Evolutionary conservation across 2,113 vertebrate genomes (phyloP).

Genomic region (Puntigrus tetrazona): DNA sequence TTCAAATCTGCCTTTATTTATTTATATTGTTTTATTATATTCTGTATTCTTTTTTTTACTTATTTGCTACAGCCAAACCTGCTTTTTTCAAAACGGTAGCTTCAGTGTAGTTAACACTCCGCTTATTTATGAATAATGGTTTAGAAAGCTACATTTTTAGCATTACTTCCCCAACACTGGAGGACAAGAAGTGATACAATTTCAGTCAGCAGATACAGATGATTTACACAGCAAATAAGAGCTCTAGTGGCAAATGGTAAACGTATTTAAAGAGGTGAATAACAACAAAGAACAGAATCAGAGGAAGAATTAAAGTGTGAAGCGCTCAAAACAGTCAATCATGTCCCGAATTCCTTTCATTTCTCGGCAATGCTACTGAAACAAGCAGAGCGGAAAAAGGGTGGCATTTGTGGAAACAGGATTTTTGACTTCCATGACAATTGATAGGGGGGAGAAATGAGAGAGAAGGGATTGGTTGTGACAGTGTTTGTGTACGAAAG

Average conservation of each 20-base stretch:
- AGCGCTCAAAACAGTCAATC: constrained; percentile 57
- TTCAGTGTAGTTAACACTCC: neutral
- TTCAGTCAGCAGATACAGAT: constrained; percentile 72
- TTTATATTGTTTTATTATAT: no score
- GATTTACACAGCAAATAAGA: constrained; percentile 66
- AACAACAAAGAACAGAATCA: constrained; percentile 42
- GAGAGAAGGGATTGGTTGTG: constrained; percentile 50
- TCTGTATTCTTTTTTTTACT: no score
- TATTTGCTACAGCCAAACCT: neutral
- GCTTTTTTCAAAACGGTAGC: neutral
- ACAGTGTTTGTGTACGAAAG: constrained; percentile 34
- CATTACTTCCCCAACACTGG: constrained; percentile 23
- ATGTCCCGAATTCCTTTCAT: constrained; percentile 52
- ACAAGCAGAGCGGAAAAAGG: constrained; percentile 46
- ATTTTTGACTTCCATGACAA: constrained; percentile 61
- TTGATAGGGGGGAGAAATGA: constrained; percentile 53
- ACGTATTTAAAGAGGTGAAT: constrained; percentile 58
- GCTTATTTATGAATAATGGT: neutral
- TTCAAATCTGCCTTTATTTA: no score
- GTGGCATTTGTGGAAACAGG: constrained; percentile 55
- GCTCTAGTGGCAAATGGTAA: constrained; percentile 51
- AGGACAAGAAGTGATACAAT: constrained; percentile 66
- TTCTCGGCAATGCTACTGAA: constrained; percentile 56
- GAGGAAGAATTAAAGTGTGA: constrained; percentile 67
- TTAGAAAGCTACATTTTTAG: neutral